phyloP scores from a whole-genome alignment of 35 echinoderm and acorn worm species.

The Stichopus chloronotus region DNA sequence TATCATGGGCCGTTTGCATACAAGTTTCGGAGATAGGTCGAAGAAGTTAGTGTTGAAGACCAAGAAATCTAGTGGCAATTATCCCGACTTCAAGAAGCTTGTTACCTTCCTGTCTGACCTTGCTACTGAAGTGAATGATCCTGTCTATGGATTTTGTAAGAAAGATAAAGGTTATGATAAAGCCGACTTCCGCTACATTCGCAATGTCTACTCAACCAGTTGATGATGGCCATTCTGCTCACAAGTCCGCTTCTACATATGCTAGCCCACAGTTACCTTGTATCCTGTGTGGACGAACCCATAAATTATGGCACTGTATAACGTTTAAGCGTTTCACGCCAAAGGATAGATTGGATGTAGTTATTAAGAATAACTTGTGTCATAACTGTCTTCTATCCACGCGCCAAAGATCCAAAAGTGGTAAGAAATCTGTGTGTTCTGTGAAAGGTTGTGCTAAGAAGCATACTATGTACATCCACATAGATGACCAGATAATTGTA shows the following conservation, averaged over 20 bases:
- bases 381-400: conserved; percentile 62
- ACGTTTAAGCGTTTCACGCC: conserved; percentile 35
- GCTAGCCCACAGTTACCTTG: conserved; percentile 47
- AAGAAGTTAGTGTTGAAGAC: conserved; percentile 11
- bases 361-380: conserved; percentile 46
- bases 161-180: conserved; percentile 2
- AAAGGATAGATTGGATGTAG: conserved; percentile 30
- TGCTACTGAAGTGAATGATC: conserved; percentile 35
- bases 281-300: conserved; percentile 46
- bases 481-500: neutral
- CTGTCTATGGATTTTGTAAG: conserved; percentile 22
- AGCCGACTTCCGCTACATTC: neutral
- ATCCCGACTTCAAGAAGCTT: conserved; percentile 33
- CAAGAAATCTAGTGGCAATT: neutral
- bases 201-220: neutral
- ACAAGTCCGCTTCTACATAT: neutral
- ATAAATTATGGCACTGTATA: conserved; percentile 61
- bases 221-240: neutral
- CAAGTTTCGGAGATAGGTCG: conserved; percentile 12
- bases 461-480: conserved; percentile 56
- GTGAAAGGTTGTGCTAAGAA: conserved; percentile 39
- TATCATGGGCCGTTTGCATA: conserved; percentile 14
- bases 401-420: conserved; percentile 28
- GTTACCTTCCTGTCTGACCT: neutral
- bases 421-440: conserved; percentile 26